phyloP scores from a whole-genome alignment of 2,888 invertebrate species.

The Adelphocoris suturalis region DNA sequence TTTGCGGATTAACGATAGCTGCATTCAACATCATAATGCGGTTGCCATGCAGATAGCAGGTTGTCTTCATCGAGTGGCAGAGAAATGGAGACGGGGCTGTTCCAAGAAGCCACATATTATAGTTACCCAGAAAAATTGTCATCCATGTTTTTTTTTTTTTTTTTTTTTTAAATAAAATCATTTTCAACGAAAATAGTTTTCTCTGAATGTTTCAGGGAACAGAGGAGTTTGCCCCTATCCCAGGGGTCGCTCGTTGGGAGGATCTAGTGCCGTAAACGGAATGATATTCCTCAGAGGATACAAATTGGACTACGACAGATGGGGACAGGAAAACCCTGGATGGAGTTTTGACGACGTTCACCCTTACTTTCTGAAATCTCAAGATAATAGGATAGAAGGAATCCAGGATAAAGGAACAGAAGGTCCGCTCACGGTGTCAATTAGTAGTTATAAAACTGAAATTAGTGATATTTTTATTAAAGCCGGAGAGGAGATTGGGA shows the following conservation, averaged over 20 bases:
- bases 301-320: conserved; percentile 56
- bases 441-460: conserved; percentile 76
- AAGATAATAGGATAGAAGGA: conserved; percentile 75
- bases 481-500: conserved; percentile 42
- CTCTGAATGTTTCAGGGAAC: too few relatives aligned
- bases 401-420: conserved; percentile 76
- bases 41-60: too few relatives aligned
- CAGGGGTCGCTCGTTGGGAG: conserved; percentile 51
- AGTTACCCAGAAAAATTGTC: too few relatives aligned
- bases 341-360: conserved; percentile 50
- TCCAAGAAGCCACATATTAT: too few relatives aligned
- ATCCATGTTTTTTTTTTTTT: too few relatives aligned
- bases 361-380: conserved; percentile 74
- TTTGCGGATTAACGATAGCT: too few relatives aligned
- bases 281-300: conserved; percentile 60
- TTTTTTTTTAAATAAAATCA: too few relatives aligned
- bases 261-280: conserved; percentile 59
- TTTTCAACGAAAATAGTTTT: too few relatives aligned
- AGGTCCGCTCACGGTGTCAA: conserved; percentile 77
- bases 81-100: too few relatives aligned
- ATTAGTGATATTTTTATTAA: background rate
- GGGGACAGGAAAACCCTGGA: conserved; percentile 73
- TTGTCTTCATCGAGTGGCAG: too few relatives aligned
- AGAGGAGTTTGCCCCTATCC: conserved; percentile 30
- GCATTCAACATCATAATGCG: too few relatives aligned